A percentile compares a stretch with the other conserved stretches of the same genome.
Evolutionary conservation across 2,113 vertebrate genomes (phyloP).

Genomic region (Aphyosemion australe): DNA sequence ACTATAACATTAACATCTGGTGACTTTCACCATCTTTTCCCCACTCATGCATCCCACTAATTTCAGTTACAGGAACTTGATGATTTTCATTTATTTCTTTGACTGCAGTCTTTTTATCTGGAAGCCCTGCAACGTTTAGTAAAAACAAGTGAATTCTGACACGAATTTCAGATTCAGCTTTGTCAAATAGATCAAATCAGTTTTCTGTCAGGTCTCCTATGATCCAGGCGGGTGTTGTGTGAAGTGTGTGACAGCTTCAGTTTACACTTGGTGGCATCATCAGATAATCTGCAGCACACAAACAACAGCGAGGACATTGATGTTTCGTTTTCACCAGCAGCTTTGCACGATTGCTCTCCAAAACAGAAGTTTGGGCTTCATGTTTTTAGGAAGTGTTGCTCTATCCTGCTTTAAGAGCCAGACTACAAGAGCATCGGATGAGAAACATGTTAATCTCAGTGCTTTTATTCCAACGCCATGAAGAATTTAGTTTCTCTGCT

Average conservation of each 20-base stretch:
- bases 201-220: background rate
- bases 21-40: too few relatives aligned
- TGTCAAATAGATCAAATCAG: too few relatives aligned
- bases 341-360: background rate
- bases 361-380: background rate
- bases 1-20: too few relatives aligned
- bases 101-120: too few relatives aligned
- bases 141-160: too few relatives aligned
- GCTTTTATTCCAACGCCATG: slow-evolving; percentile 30
- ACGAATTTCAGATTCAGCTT: background rate
- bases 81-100: too few relatives aligned
- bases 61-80: too few relatives aligned
- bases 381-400: slow-evolving; percentile 1
- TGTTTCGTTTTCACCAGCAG: background rate
- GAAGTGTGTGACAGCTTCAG: background rate
- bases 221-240: background rate
- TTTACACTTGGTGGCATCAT: background rate
- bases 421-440: slow-evolving; percentile 1
- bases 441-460: slow-evolving; percentile 19
- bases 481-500: slow-evolving; percentile 49
- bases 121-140: too few relatives aligned
- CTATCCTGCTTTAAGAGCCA: slow-evolving; percentile 13
- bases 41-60: too few relatives aligned
- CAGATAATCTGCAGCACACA: background rate
- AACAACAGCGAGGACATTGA: background rate